These are phyloP conservation scores for Lepidochrysops patricia DNA, from an alignment of 2,888 invertebrate species.

Conservation along the genomic window DNA sequence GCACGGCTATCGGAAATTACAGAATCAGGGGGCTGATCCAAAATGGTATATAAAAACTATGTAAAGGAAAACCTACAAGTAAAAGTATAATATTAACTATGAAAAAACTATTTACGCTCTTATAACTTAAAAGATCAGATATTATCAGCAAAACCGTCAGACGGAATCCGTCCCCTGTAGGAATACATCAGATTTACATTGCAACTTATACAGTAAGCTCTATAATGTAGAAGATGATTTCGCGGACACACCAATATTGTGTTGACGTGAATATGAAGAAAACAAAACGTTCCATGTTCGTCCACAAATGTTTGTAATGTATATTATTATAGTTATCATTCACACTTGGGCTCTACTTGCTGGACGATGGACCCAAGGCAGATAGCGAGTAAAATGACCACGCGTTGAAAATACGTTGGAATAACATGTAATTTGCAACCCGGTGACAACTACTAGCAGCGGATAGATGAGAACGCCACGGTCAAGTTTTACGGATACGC, in stretches of 20 bases:
- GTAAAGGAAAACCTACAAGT: not conserved
- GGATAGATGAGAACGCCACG: not conserved
- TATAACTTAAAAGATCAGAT: constrained; percentile 1
- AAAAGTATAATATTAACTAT: constrained; percentile 1
- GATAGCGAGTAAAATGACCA: not conserved
- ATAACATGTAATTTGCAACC: not conserved
- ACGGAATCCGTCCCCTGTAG: not conserved
- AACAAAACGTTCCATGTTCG: no score
- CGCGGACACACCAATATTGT: no score
- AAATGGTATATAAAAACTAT: not conserved
- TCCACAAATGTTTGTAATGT: not conserved
- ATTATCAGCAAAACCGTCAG: not conserved
- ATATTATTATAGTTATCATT: no score
- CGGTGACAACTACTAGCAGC: not conserved
- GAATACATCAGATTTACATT: not conserved
- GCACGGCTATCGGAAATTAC: no score
- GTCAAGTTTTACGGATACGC: no score
- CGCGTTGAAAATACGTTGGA: not conserved
- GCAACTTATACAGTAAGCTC: not conserved
- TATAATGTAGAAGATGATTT: no score
- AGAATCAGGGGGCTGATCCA: not conserved
- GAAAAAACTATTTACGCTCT: not conserved
- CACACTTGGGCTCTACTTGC: not conserved
- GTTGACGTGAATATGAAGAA: no score
- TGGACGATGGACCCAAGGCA: not conserved